These are phyloP conservation scores for Dermatemys mawii DNA, from an alignment of 2,113 vertebrate genomes.

Conservation along the genomic window DNA sequence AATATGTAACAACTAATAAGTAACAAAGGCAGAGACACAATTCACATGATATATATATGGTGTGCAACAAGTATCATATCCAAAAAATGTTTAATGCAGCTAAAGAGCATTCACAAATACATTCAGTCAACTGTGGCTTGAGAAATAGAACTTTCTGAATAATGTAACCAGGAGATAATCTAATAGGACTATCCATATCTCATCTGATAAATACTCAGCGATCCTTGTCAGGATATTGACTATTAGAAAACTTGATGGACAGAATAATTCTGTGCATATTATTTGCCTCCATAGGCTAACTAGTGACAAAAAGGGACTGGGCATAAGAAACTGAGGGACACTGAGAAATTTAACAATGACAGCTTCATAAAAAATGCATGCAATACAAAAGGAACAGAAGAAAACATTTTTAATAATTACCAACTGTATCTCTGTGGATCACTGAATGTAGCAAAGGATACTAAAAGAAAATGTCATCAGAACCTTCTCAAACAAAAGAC, in stretches of 20 bases:
- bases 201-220: constrained; percentile 30
- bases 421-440: not conserved
- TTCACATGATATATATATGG: not conserved
- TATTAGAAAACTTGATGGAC: constrained; percentile 22
- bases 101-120: not conserved
- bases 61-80: not conserved
- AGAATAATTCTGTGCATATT: constrained; percentile 9
- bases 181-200: constrained; percentile 41
- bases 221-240: constrained; percentile 30
- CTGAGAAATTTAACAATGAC: not conserved
- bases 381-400: not conserved
- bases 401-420: not conserved
- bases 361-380: not conserved
- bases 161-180: not conserved
- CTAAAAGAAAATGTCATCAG: not conserved
- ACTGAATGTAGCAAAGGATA: not conserved
- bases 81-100: not conserved
- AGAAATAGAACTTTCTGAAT: not conserved
- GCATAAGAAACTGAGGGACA: not conserved
- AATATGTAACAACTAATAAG: not conserved
- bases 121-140: not conserved
- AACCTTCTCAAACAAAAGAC: not conserved
- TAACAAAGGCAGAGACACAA: not conserved
- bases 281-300: not conserved
- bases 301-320: not conserved